Conservation (phyloP, 2,888 invertebrate genomes). For the Antheraea yamamai region DNA sequence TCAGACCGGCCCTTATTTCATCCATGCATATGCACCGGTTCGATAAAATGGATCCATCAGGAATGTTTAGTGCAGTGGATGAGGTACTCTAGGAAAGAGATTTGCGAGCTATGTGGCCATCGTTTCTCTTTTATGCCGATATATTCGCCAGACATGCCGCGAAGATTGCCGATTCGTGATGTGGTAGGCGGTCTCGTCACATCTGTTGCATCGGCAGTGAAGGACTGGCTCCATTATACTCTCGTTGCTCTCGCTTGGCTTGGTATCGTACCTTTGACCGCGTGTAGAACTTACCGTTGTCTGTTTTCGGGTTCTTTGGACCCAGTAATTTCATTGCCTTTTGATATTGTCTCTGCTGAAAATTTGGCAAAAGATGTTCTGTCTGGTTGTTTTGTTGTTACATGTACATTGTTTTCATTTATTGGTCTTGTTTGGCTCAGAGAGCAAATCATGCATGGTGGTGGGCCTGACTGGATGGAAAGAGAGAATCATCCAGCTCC, state of each 20-base stretch:
- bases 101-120: slow-evolving; percentile 98
- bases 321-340: slow-evolving; percentile 91
- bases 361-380: slow-evolving; percentile 96
- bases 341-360: slow-evolving; percentile 96
- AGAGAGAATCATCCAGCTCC: slow-evolving; percentile 83
- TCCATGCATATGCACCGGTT: slow-evolving; percentile 99
- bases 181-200: slow-evolving; percentile 94
- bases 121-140: slow-evolving; percentile 99
- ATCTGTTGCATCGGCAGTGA: slow-evolving; percentile 94
- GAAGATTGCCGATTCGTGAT: slow-evolving; percentile 95
- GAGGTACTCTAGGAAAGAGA: slow-evolving; percentile 98
- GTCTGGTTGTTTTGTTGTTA: slow-evolving; percentile 98
- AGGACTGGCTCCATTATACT: slow-evolving; percentile 98
- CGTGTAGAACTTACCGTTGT: slow-evolving; percentile 96
- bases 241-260: slow-evolving; percentile 98
- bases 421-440: slow-evolving; percentile 98
- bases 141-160: slow-evolving; percentile 99
- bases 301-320: slow-evolving; percentile 95
- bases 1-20: slow-evolving; percentile 97
- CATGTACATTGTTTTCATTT: slow-evolving; percentile 97
- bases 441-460: slow-evolving; percentile 98
- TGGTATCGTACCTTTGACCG: slow-evolving; percentile 96
- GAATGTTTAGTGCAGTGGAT: slow-evolving; percentile 99
- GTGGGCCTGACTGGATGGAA: slow-evolving; percentile 98
- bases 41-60: slow-evolving; percentile 99